Conservation (phyloP, 2,888 invertebrate species). For the Gari tellinella region DNA sequence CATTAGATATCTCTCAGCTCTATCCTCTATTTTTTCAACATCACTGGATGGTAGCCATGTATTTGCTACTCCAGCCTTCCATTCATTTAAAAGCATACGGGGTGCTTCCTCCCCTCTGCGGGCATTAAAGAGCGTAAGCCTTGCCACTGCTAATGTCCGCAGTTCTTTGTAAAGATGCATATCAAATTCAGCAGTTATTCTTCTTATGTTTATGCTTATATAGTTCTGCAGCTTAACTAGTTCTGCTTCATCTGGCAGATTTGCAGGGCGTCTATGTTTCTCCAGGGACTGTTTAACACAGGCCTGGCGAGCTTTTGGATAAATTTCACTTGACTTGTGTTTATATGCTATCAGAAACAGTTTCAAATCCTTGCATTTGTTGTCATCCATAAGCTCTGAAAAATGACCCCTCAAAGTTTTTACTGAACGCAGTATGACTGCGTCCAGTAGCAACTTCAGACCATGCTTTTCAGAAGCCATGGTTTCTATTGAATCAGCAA, state of each 20-base stretch:
- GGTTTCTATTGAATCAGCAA: neutral
- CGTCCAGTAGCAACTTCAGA: neutral
- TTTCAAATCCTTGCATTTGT: conserved; percentile 2
- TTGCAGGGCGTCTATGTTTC: conserved; percentile 5
- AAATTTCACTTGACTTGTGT: conserved; percentile 2
- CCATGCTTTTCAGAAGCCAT: neutral
- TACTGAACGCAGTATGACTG: conserved; percentile 2
- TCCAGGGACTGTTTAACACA: neutral
- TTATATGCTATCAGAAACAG: conserved; percentile 1
- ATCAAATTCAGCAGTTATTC: neutral
- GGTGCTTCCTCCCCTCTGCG: conserved; percentile 1
- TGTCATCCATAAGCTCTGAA: neutral
- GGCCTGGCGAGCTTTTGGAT: neutral
- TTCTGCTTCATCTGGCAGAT: conserved; percentile 2
- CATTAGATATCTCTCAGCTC: neutral
- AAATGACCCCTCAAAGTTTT: conserved; percentile 3
- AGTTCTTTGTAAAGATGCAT: neutral
- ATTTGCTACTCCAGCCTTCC: neutral
- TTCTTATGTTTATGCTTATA: neutral
- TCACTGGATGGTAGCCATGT: neutral
- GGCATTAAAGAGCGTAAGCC: conserved; percentile 5
- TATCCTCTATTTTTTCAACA: neutral
- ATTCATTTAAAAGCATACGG: conserved; percentile 3
- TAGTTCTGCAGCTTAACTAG: neutral
- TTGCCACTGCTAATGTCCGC: conserved; percentile 3